Base-by-base conservation (phyloP, 2,888 invertebrate genomes). In the Pyrochroa serraticornis region DNA sequence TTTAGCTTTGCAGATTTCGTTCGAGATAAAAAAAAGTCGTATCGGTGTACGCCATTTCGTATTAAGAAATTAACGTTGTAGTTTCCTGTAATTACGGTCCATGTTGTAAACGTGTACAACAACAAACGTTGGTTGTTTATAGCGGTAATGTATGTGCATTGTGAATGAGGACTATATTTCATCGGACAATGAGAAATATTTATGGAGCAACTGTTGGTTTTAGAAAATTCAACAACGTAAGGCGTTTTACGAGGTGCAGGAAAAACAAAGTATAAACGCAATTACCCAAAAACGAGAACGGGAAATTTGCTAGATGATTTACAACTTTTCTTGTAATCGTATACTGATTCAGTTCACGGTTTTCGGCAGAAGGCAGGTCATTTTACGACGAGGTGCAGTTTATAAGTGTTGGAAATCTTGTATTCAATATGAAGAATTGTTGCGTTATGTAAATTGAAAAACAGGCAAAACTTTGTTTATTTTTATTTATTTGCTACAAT, bases 151-250 rank as follows among this genome's bases (percentile, higher is more conserved):
- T 48, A 58, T 53, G 52, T 54, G 41, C 45, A 59, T 54, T 53
- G 45, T 59, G 58, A 59, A 53, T 59, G 50, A 54, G 50, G 50
- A 49, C 46, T 53, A 46, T 59, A 59, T 59, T 59, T 59, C 58
- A 59, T 46, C 39, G 41, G 41, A 59, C 58, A 59, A 59, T 59
- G 50, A 59, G 50, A 43, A 31, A 50, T 59, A 54, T 59, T 41
- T 49, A 47, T 34, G 34, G 50, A 45, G 38, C 50, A 37, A 49
- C 42, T 42, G 42, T 42, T 50, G 50, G 49, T 56, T 50, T 13
- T 44, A 38, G 49, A 49, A 46, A 51, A 44, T 51, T 51, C 44
- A 37, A 43, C 43, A 43, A 44, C 44, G 51, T 37, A 52, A 44
- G 13, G 10, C 22, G 38, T 38, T 52, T 44, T 45, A 52, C 37